These are phyloP conservation scores for Noctua janthe DNA, from an alignment of 2,888 invertebrate genomes.

Conservation along the genomic window DNA sequence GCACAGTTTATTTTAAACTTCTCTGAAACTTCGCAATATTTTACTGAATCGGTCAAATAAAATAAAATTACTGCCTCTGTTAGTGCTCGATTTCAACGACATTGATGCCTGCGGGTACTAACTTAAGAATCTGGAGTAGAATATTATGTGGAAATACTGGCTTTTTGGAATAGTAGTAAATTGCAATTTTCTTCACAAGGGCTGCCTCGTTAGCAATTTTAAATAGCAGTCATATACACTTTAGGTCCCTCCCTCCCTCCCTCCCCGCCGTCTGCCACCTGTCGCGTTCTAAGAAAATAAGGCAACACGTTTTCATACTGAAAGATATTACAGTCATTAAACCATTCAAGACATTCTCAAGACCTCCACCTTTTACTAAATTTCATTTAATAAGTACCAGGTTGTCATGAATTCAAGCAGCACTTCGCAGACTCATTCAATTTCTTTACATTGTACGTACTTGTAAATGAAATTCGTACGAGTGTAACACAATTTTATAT, in stretches of 20 bases:
- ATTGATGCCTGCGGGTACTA: neutral
- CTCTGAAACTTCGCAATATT: neutral
- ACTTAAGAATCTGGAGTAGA: neutral
- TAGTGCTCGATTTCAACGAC: neutral
- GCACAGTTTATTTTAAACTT: no score
- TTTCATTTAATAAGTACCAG: conserved; percentile 50
- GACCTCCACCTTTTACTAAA: conserved; percentile 38
- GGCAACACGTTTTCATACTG: conserved; percentile 3
- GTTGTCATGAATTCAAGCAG: conserved; percentile 47
- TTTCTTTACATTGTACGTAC: conserved; percentile 49
- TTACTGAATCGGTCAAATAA: neutral
- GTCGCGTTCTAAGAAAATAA: conserved; percentile 23
- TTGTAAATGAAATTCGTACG: conserved; percentile 52
- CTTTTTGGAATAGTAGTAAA: neutral
- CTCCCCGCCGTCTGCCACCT: neutral
- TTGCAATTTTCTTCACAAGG: neutral
- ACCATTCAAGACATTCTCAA: conserved; percentile 25
- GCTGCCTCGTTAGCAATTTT: neutral
- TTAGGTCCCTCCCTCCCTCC: neutral
- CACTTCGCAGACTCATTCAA: conserved; percentile 44
- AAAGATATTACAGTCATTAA: conserved; percentile 26
- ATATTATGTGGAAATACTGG: neutral
- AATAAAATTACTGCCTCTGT: neutral
- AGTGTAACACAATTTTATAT: conserved; percentile 51
- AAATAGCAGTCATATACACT: neutral